Percentiles rank a stretch among this genome's conserved stretches.
Evolutionary conservation across 2,113 vertebrate genomes (phyloP).

Genomic region (Lota lota): DNA sequence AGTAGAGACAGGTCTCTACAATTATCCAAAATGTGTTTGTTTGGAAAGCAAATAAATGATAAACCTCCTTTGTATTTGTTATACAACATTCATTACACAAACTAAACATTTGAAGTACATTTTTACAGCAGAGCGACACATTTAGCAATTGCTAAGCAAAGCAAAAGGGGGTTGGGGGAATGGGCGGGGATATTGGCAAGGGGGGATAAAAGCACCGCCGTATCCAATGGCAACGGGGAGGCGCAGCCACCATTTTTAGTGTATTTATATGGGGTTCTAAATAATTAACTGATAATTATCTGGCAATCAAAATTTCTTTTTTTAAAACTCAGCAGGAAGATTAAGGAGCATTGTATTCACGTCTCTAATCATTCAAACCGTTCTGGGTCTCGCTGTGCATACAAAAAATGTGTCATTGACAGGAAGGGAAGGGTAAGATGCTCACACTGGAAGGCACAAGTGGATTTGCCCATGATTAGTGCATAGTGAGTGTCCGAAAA

Average conservation of each 20-base stretch:
- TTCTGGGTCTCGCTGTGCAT: too few species aligned
- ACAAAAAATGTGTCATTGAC: conserved; percentile 30
- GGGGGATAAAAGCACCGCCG: conserved; percentile 53
- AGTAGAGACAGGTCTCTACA: too few species aligned
- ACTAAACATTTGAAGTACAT: too few species aligned
- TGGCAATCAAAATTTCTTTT: conserved; percentile 74
- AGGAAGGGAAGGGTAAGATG: conserved; percentile 41
- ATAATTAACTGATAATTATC: conserved; percentile 84
- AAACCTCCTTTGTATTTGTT: conserved; percentile 45
- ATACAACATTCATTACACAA: not conserved
- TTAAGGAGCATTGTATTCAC: not conserved
- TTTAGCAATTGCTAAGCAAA: conserved; percentile 28
- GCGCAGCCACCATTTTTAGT: conserved; percentile 75
- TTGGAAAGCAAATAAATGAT: conserved; percentile 26
- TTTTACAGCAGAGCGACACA: conserved; percentile 6
- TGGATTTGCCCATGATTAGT: conserved; percentile 60
- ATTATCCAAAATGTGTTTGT: too few species aligned
- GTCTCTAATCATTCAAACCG: too few species aligned
- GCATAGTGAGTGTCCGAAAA: conserved; percentile 67
- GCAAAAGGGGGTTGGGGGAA: conserved; percentile 16
- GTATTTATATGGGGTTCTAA: conserved; percentile 81
- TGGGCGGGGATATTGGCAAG: conserved; percentile 18
- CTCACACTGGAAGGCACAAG: conserved; percentile 44
- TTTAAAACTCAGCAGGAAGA: conserved; percentile 48
- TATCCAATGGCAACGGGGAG: conserved; percentile 66